Base-by-base conservation (phyloP, 2,888 invertebrate genomes). In the Napeogenes sylphis region DNA sequence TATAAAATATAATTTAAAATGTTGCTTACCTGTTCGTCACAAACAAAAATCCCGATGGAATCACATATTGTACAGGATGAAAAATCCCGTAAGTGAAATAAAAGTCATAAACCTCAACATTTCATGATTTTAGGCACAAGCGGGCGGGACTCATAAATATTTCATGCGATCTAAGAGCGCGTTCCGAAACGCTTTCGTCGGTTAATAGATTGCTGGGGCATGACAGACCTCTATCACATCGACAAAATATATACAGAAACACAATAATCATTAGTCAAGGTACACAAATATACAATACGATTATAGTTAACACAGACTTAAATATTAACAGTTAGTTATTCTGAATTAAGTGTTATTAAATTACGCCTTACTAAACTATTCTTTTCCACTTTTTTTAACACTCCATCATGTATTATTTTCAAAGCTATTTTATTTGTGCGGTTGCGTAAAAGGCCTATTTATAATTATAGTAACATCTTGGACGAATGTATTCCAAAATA, bases 121-220 rank as follows among this genome's bases (percentile, higher is more conserved):
- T 46, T 58, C 32, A n/a, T 53, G 30, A 32, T 58, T 65, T 61
- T 54, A 33, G 59, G 65, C 67, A 45, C 58, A 21, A 57, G 66
- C 60, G 53, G 73, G 66, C 71, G 74, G 73, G 72, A 71, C 80
- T 83, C 80, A 84, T 85, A 81, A 83, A 85, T 85, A 85, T 80
- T 83, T 79, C 74, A 84, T 83, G 77, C 76, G 77, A 73, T 71
- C 73, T 74, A 66, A 66, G 68, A 67, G 70, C 67, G 69, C 66
- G 69, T 68, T 68, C 73, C 70, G 71, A 71, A 73, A 69, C 74
- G 77, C 81, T 82, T 83, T 81, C 79, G 71, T 75, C 73, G 73
- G 73, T 73, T 79, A 80, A 82, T 80, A 82, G 78, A 81, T 81
- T 70, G 78, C 73, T 68, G 71, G 73, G 71, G 71, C 78, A 78